A percentile compares a stretch with the other conserved stretches of the same genome.
These are phyloP conservation scores for Fistularia tabacaria DNA, from an alignment of 2,797 vertebrate species.

Conservation along the genomic window DNA sequence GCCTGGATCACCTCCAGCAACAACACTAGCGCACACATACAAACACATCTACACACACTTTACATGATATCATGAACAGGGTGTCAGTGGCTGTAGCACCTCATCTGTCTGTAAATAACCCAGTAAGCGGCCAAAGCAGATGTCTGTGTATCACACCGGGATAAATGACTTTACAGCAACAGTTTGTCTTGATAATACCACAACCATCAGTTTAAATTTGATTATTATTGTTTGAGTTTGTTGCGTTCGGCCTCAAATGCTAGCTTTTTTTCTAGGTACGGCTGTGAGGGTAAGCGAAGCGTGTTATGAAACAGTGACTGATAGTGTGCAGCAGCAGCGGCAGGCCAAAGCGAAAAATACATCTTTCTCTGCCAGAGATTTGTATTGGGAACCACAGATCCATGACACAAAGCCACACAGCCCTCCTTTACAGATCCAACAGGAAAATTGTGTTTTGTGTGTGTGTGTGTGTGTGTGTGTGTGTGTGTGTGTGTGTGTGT, in stretches of 20 bases:
- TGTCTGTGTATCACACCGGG: constrained; percentile 32
- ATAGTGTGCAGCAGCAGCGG: constrained; percentile 38
- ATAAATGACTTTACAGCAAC: constrained; percentile 24
- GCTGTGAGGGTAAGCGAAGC: constrained; percentile 54
- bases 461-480: constrained; percentile 9
- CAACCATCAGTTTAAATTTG: constrained; percentile 15
- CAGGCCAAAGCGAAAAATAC: constrained; percentile 63
- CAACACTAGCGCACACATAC: constrained; percentile 51
- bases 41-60: constrained; percentile 30
- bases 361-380: constrained; percentile 54
- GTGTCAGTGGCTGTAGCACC: constrained; percentile 61
- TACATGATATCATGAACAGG: constrained; percentile 60
- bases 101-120: constrained; percentile 55
- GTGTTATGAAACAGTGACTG: constrained; percentile 59
- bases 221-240: constrained; percentile 3
- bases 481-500: background rate
- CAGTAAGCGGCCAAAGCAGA: constrained; percentile 45
- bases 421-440: constrained; percentile 40
- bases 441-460: constrained; percentile 58
- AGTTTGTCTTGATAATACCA: constrained; percentile 11
- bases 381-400: constrained; percentile 63
- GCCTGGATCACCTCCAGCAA: constrained; percentile 69
- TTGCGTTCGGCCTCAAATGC: constrained; percentile 20
- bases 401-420: constrained; percentile 45
- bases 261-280: constrained; percentile 32